Evolutionary conservation across 2,113 vertebrate species (phyloP).

Genomic region (Canis aureus): DNA sequence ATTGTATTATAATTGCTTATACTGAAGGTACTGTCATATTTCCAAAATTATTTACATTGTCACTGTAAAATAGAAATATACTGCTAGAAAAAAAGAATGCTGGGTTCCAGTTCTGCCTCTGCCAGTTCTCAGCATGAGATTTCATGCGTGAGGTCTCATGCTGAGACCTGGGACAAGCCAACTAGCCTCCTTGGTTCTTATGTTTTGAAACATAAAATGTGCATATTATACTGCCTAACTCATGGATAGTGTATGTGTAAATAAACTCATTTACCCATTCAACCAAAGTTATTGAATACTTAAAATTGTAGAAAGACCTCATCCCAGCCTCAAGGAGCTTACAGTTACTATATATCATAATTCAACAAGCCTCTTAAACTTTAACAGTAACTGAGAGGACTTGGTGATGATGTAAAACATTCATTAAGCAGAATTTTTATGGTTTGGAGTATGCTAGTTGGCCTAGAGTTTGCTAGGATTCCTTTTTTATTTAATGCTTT

Average conservation of each 20-base stretch:
- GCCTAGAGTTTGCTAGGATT: neutral
- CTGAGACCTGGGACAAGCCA: neutral
- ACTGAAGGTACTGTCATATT: neutral
- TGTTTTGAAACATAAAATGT: constrained; percentile 45
- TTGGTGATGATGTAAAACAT: neutral
- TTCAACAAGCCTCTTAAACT: neutral
- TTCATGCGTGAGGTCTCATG: too few relatives aligned
- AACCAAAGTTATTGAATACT: neutral
- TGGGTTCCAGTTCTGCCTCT: neutral
- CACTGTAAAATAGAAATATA: neutral
- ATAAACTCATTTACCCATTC: neutral
- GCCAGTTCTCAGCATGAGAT: too few relatives aligned
- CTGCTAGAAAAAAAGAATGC: neutral
- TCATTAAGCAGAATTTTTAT: neutral
- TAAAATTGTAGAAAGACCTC: neutral
- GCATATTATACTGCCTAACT: neutral
- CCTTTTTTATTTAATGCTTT: neutral
- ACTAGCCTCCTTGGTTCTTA: neutral
- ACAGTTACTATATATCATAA: neutral
- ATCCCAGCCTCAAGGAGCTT: neutral
- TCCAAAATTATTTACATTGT: neutral
- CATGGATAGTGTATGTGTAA: neutral
- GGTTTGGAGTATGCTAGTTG: neutral
- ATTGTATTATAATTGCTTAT: neutral
- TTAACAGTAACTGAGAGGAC: neutral